These are phyloP conservation scores for Neosilurus hyrtlii DNA, from an alignment of 2,797 vertebrate genomes.

Conservation along the genomic window DNA sequence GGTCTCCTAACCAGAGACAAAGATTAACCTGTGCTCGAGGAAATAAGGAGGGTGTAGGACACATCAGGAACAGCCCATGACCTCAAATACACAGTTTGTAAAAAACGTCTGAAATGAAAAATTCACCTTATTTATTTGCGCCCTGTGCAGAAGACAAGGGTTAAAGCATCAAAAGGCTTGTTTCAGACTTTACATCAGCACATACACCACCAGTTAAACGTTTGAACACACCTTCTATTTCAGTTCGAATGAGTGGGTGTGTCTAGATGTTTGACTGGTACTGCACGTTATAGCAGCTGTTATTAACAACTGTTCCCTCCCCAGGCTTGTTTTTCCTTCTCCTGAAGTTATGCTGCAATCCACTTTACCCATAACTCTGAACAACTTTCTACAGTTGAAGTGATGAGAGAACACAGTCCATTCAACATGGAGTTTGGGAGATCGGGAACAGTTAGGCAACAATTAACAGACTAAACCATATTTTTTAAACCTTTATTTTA, in stretches of 20 bases:
- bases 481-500: neutral
- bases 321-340: too few species aligned
- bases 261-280: too few species aligned
- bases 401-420: too few species aligned
- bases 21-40: conserved; percentile 10
- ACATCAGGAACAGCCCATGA: conserved; percentile 5
- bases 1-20: neutral
- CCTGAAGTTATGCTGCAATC: too few species aligned
- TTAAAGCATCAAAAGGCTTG: neutral
- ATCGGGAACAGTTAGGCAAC: neutral
- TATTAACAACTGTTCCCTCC: too few species aligned
- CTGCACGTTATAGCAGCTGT: too few species aligned
- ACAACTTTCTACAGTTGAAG: too few species aligned
- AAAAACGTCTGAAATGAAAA: neutral
- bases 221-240: too few species aligned
- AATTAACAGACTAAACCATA: neutral
- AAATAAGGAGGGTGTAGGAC: neutral
- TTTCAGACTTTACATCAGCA: neutral
- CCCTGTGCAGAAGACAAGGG: neutral
- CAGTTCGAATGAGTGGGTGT: too few species aligned
- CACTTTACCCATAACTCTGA: too few species aligned
- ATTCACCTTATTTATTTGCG: neutral
- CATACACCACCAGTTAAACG: neutral
- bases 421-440: too few species aligned
- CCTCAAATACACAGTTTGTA: neutral